Conservation (phyloP, 1,140 invertebrate species). For the Atta cephalotes region DNA sequence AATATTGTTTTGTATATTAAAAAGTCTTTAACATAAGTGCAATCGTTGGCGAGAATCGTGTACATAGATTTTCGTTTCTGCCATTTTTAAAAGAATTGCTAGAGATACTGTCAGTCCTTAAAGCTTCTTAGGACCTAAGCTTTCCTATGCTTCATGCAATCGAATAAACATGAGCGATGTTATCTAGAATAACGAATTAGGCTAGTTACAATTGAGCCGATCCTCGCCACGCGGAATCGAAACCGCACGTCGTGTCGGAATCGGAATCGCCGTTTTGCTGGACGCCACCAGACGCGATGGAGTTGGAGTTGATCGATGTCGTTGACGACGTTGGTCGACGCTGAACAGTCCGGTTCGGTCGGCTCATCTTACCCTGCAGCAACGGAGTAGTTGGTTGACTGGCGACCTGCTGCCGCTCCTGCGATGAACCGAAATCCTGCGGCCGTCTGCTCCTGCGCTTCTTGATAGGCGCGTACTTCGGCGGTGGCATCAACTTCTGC, state of each 20-base stretch:
- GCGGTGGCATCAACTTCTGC: constrained; percentile 90
- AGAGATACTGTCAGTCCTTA: neutral
- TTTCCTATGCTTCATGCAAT: neutral
- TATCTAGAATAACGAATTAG: neutral
- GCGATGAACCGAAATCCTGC: constrained; percentile 85
- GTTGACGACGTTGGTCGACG: constrained; percentile 83
- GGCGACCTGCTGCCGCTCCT: constrained; percentile 63
- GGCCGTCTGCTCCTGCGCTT: constrained; percentile 88
- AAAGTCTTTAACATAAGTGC: neutral
- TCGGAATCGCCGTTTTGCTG: constrained; percentile 88
- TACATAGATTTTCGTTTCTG: neutral
- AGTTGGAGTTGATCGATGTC: constrained; percentile 76
- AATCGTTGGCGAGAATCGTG: neutral
- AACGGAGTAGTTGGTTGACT: constrained; percentile 83
- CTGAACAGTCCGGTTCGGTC: constrained; percentile 71
- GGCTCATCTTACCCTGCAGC: constrained; percentile 77
- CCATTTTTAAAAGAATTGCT: neutral
- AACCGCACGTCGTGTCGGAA: constrained; percentile 93
- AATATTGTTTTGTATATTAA: neutral
- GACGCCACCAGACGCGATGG: constrained; percentile 58
- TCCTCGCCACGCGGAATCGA: constrained; percentile 90
- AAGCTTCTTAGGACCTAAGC: neutral
- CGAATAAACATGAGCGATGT: neutral
- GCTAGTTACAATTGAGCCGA: constrained; percentile 80
- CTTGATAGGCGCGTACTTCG: constrained; percentile 88